Evolutionary conservation across 2,797 vertebrate genomes (phyloP), one percentile per base, ranked within the genome.

Genomic region (Crenichthys baileyi): DNA sequence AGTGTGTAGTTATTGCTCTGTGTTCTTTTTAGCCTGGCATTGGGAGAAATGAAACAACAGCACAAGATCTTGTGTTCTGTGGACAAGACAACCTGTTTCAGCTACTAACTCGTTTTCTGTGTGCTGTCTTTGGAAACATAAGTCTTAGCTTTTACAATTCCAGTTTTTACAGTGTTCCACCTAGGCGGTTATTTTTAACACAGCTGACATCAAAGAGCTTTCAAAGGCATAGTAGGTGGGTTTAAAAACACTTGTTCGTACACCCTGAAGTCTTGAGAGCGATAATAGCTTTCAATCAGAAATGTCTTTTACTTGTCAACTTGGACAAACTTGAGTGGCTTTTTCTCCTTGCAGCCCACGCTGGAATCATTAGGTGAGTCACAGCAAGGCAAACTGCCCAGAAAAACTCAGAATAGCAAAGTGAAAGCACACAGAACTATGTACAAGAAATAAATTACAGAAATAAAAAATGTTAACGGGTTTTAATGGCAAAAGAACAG

Each of bases 331-430:
- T 90, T 85, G 79, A 91, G 85, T 83, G 87, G 72, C 85, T 85
- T 82, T 91, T 84, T 86, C 80, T 87, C 75, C 75, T 81, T 74
- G 68, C 80, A 86, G 82, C 90, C 90, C 87, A 87, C 85, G 9
- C 82, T 91, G 85, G 77, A 91, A 87, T 88, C 88, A 93, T 93
- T 93, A 92, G 82, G 91, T 93, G 92, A 94, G 85, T 93, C 92
- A 94, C 84, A 73, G 67, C 58, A 79, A 77, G 84, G 79, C 87
- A 83, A 67, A 85, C 63, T 79, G 88, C 88, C 78, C 81, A 70
- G 86, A 60, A 77, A 81, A 78, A 79, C 85, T 89, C 85, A 85
- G 81, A 90, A 87, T 85, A 89, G 93, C 82, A 74, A 81, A 93
- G 82, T 80, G 78, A 93, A 85, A 83, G 87, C 80, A 79, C 79